Percentiles rank a stretch among this genome's conserved stretches.
Evolutionary conservation across 2,113 vertebrate genomes (phyloP).

Genomic region (Gymnobelideus leadbeateri): DNA sequence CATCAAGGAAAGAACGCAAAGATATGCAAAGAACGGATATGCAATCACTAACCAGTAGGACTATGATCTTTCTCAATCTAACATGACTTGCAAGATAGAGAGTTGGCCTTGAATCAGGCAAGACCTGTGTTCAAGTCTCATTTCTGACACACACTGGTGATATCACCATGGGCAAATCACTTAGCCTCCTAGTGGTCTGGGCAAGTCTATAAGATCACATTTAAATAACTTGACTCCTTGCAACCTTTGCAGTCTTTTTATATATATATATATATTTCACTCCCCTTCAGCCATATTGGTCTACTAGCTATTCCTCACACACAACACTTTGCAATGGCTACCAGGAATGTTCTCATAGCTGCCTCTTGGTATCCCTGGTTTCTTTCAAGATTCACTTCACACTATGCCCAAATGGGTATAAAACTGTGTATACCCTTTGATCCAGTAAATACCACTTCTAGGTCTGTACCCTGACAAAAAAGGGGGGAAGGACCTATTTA

Average conservation of each 20-base stretch:
- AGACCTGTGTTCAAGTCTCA: neutral
- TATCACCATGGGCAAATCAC: neutral
- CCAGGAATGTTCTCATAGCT: neutral
- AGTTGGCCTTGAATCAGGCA: accelerated
- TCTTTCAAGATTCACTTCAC: neutral
- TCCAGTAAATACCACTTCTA: neutral
- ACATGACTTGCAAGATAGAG: too few relatives aligned
- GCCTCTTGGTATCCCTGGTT: neutral
- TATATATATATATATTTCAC: too few relatives aligned
- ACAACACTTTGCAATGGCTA: neutral
- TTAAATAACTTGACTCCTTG: neutral
- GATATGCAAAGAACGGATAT: too few relatives aligned
- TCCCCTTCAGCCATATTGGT: neutral
- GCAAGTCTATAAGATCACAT: neutral
- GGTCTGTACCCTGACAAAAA: neutral
- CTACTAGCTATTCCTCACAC: neutral
- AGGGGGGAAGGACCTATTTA: neutral
- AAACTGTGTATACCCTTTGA: neutral
- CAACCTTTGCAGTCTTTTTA: neutral
- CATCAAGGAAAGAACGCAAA: too few relatives aligned
- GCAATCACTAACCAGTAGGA: too few relatives aligned
- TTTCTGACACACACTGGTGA: neutral
- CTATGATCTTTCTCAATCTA: neutral
- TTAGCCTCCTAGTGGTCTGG: neutral
- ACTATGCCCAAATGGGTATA: neutral